A percentile compares a stretch with the other conserved stretches of the same genome.
phyloP scores from a whole-genome alignment of 2,113 vertebrate genomes.

The mouse (Mus musculus) region GRCm39 chr10:22491501-22492000 shows the following conservation, averaged over 20 bases:
- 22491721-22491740: not conserved
- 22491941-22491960: not conserved
- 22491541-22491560: not conserved
- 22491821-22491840: too few relatives aligned
- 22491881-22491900: constrained; percentile 3
- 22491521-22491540: not conserved
- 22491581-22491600: not conserved
- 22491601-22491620: not conserved
- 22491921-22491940: not conserved
- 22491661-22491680: not conserved
- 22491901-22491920: not conserved
- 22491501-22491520: rapidly evolving
- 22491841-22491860: too few relatives aligned
- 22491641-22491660: not conserved
- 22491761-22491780: not conserved
- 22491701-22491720: not conserved
- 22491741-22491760: not conserved
- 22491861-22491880: not conserved
- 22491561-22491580: not conserved
- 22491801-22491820: not conserved
- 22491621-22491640: not conserved
- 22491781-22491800: not conserved
- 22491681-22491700: not conserved
- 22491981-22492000: not conserved
- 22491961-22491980: not conserved